phyloP scores from a whole-genome alignment of 2,888 invertebrate genomes.

The Mellilla xanthometata region DNA sequence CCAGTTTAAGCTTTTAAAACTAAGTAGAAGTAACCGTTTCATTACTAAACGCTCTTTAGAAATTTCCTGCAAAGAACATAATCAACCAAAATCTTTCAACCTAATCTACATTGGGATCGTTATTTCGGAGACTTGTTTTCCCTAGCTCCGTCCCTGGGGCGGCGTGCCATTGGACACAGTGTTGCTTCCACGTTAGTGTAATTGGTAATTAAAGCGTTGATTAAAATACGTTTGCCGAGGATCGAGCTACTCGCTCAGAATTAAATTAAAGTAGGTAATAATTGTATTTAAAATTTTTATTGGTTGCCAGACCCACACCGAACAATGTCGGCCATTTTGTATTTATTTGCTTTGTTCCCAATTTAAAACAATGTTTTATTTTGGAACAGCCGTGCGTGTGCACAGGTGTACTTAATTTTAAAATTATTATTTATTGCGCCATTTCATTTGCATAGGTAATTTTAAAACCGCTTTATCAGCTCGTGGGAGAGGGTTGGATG shows the following conservation, averaged over 20 bases:
- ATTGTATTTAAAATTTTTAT: conserved; percentile 16
- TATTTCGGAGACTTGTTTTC: no score
- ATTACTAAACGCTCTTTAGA: no score
- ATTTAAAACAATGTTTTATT: background rate
- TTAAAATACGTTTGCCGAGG: conserved; percentile 24
- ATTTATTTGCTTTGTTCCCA: background rate
- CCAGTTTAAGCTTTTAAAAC: no score
- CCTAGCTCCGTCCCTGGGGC: background rate
- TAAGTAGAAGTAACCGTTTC: no score
- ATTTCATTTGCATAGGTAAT: conserved; percentile 4
- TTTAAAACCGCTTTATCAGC: background rate
- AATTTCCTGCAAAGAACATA: no score
- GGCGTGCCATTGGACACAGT: background rate
- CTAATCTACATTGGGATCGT: no score
- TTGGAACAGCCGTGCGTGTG: background rate
- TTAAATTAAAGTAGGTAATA: conserved; percentile 12
- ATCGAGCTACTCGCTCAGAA: conserved; percentile 2
- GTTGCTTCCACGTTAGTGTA: conserved; percentile 22
- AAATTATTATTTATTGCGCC: conserved; percentile 5
- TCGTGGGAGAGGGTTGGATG: no score
- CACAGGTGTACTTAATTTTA: background rate
- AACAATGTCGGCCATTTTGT: background rate
- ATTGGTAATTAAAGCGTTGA: conserved; percentile 30
- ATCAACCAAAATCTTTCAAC: no score
- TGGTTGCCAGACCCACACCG: conserved; percentile 2